These are phyloP conservation scores for Trichogramma pretiosum DNA, from an alignment of 1,140 invertebrate species.

Conservation along the genomic window DNA sequence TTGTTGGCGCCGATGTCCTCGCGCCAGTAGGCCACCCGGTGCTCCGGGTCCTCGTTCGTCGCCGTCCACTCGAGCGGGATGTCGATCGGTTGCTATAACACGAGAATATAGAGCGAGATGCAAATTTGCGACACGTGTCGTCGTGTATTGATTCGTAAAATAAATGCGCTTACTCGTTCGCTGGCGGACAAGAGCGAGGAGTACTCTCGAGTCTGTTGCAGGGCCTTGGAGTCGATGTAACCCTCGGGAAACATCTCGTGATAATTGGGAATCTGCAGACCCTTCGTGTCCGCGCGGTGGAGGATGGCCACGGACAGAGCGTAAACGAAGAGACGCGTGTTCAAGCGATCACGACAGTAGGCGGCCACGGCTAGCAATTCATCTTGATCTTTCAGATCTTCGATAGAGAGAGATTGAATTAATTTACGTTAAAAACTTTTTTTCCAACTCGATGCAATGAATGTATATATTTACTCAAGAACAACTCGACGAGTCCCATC, in stretches of 20 bases:
- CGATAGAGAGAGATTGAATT: conserved; percentile 45
- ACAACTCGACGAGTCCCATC: conserved; percentile 60
- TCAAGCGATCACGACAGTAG: conserved; percentile 63
- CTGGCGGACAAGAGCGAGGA: conserved; percentile 54
- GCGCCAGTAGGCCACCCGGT: conserved; percentile 53
- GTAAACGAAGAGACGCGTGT: conserved; percentile 71
- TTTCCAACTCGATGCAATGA: neutral
- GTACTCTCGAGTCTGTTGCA: conserved; percentile 58
- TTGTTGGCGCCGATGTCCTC: conserved; percentile 50
- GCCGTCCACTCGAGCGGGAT: conserved; percentile 65
- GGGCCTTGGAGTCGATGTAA: conserved; percentile 60
- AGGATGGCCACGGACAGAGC: conserved; percentile 63
- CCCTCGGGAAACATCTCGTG: conserved; percentile 70
- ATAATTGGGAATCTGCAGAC: conserved; percentile 59
- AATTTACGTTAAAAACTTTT: neutral
- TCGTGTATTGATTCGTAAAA: no score
- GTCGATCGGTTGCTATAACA: conserved; percentile 36
- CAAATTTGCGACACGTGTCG: no score
- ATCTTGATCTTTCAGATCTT: conserved; percentile 58
- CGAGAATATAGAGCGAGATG: no score
- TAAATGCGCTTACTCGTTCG: conserved; percentile 49
- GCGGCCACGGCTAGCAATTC: conserved; percentile 61
- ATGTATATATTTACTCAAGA: conserved; percentile 46
- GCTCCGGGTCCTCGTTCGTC: conserved; percentile 59
- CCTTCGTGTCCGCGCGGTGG: conserved; percentile 65